Conservation (phyloP, 2,113 vertebrate genomes). For the Tinamus guttatus region DNA sequence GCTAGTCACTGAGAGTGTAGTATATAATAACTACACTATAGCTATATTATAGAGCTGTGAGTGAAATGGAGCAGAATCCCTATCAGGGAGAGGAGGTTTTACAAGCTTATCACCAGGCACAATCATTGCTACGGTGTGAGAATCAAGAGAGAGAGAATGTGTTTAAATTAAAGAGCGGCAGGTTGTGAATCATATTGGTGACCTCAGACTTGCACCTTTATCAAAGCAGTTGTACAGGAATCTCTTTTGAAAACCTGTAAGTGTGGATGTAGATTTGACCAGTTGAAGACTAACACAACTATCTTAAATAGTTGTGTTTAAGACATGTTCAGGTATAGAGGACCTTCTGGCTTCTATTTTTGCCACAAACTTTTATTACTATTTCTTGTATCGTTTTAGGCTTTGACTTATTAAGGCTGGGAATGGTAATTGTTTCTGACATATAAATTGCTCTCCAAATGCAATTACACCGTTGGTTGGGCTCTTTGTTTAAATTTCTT, state of each 20-base stretch:
- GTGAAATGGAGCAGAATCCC: neutral
- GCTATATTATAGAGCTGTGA: neutral
- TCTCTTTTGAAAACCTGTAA: neutral
- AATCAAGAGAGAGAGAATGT: neutral
- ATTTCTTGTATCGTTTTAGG: neutral
- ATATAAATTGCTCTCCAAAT: neutral
- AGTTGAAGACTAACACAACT: neutral
- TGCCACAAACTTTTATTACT: neutral
- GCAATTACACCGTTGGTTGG: neutral
- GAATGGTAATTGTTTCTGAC: neutral
- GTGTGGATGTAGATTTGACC: neutral
- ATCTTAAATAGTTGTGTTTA: neutral
- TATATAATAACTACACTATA: too few species aligned
- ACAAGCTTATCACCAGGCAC: fast-evolving
- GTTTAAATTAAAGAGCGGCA: neutral
- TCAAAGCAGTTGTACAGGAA: neutral
- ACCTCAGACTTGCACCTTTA: neutral
- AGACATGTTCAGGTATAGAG: too few species aligned
- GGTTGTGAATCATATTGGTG: neutral
- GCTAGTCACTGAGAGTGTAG: neutral
- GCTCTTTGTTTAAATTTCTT: neutral
- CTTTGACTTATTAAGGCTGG: neutral
- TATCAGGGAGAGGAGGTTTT: neutral
- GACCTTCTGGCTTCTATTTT: neutral
- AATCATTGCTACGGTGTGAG: neutral